phyloP scores from a whole-genome alignment of 2,888 invertebrate species.

The Horisme vitalbata region DNA sequence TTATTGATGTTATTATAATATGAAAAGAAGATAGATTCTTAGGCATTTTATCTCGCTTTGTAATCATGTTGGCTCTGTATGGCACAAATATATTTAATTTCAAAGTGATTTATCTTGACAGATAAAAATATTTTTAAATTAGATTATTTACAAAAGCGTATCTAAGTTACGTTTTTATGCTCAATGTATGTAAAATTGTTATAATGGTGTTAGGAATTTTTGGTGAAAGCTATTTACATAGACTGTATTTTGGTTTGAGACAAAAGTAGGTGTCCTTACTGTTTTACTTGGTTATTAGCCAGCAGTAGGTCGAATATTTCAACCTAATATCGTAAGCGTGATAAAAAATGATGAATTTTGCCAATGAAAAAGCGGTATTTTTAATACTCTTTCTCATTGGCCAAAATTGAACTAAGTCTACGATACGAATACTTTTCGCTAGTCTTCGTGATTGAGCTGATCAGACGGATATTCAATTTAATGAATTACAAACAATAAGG shows the following conservation, averaged over 20 bases:
- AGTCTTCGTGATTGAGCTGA: too few species aligned
- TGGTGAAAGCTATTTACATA: slow-evolving; percentile 66
- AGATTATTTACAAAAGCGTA: background rate
- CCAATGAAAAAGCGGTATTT: too few species aligned
- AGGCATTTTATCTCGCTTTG: slow-evolving; percentile 28
- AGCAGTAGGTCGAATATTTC: too few species aligned
- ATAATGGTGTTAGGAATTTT: slow-evolving; percentile 53
- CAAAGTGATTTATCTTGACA: slow-evolving; percentile 1
- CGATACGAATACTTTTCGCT: too few species aligned
- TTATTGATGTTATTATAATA: slow-evolving; percentile 10
- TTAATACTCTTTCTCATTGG: too few species aligned
- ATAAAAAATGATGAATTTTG: too few species aligned
- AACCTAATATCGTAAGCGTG: too few species aligned
- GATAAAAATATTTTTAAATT: slow-evolving; percentile 1
- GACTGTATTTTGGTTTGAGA: slow-evolving; percentile 49
- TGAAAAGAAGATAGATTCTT: slow-evolving; percentile 8
- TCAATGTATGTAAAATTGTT: slow-evolving; percentile 65
- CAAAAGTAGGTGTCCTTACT: too few species aligned
- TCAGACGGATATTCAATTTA: too few species aligned
- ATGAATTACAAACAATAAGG: too few species aligned
- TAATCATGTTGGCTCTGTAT: slow-evolving; percentile 4
- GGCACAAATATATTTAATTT: slow-evolving; percentile 4
- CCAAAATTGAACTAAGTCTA: too few species aligned
- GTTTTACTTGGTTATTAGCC: too few species aligned
- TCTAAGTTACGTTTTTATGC: slow-evolving; percentile 48